Conservation (phyloP, 2,113 vertebrate genomes). For the Dendropsophus ebraccatus region DNA sequence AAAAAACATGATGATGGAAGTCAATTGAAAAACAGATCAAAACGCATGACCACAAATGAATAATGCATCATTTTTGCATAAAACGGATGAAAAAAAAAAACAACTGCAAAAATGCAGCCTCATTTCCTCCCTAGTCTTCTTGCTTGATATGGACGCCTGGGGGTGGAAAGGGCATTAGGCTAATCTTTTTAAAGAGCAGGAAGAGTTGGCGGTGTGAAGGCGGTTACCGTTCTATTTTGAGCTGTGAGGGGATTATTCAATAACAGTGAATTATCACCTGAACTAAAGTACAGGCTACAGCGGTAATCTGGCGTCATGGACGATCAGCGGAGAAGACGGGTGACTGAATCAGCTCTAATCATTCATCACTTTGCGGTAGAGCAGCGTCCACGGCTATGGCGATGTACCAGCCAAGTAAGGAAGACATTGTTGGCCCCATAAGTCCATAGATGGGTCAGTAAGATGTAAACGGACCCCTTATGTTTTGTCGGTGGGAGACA, state of each 20-base stretch:
- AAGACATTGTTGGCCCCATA: too few relatives aligned
- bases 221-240: background rate
- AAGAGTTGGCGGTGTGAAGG: background rate
- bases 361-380: background rate
- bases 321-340: background rate
- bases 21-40: too few relatives aligned
- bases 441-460: too few relatives aligned
- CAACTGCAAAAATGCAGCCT: too few relatives aligned
- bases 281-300: background rate
- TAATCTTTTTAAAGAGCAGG: background rate
- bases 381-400: background rate
- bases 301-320: background rate
- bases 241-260: slow-evolving; percentile 17
- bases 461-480: too few relatives aligned
- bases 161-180: background rate
- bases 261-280: background rate
- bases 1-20: too few relatives aligned
- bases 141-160: background rate
- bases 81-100: too few relatives aligned
- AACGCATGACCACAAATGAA: too few relatives aligned
- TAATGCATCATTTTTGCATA: too few relatives aligned
- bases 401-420: too few relatives aligned
- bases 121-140: background rate
- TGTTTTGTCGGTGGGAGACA: too few relatives aligned
- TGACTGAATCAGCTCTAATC: background rate